Evolutionary conservation across 2,113 vertebrate species (phyloP).

Genomic region (Lucifuga dentata): DNA sequence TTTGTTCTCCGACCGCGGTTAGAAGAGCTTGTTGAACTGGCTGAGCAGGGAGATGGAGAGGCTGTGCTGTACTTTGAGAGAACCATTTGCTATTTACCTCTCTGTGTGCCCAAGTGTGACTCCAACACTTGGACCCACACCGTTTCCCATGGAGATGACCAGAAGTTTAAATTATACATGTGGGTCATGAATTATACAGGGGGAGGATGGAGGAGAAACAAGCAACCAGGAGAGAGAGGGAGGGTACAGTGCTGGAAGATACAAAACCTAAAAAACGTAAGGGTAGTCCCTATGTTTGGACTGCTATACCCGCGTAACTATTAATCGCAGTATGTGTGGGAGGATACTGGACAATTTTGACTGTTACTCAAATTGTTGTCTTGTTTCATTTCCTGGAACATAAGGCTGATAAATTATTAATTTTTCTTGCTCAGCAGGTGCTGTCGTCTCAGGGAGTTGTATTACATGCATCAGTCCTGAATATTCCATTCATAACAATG

Average conservation of each 20-base stretch:
- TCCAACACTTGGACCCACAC: constrained; percentile 39
- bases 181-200: constrained; percentile 75
- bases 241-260: background rate
- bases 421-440: constrained; percentile 67
- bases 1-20: constrained; percentile 28
- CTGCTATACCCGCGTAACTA: background rate
- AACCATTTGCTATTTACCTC: constrained; percentile 31
- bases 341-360: constrained; percentile 18
- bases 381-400: constrained; percentile 59
- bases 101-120: constrained; percentile 41
- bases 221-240: constrained; percentile 18
- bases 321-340: background rate
- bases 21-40: constrained; percentile 9
- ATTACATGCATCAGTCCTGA: constrained; percentile 60
- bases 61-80: background rate
- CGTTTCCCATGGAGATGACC: constrained; percentile 42
- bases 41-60: constrained; percentile 13
- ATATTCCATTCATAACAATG: constrained; percentile 64
- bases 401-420: constrained; percentile 71
- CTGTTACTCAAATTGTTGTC: constrained; percentile 34
- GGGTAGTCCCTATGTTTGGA: background rate
- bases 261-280: background rate
- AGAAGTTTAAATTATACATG: constrained; percentile 72
- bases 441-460: constrained; percentile 67
- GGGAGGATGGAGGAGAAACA: constrained; percentile 27